Conservation (phyloP, 2,888 invertebrate species). For the Cryptophagus acutangulus region DNA sequence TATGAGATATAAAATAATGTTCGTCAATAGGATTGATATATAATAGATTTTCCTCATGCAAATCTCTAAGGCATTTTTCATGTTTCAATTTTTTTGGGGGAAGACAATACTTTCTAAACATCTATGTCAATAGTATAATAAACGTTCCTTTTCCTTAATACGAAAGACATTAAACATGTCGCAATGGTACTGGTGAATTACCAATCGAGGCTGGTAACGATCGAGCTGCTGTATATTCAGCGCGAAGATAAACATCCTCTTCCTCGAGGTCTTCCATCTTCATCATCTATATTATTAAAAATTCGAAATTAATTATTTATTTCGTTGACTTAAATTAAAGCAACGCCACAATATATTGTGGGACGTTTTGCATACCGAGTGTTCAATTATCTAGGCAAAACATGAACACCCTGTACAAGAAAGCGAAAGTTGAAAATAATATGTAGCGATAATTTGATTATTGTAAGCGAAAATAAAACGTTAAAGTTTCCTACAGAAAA, state of each 20-base stretch:
- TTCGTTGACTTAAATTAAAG: no score
- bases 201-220: conserved; percentile 38
- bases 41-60: conserved; percentile 23
- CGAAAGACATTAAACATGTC: conserved; percentile 31
- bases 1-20: not conserved
- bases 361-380: no score
- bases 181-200: conserved; percentile 38
- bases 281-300: conserved; percentile 56
- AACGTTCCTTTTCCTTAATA: not conserved
- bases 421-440: no score
- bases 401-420: no score
- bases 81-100: no score
- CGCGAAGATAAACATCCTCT: conserved; percentile 63
- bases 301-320: no score
- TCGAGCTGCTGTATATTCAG: conserved; percentile 47
- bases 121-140: not conserved
- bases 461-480: not conserved
- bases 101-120: conserved; percentile 28
- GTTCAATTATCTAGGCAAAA: no score
- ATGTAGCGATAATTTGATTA: no score
- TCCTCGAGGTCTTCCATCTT: conserved; percentile 58
- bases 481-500: no score
- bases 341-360: no score
- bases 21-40: conserved; percentile 10
- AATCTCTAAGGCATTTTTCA: conserved; percentile 33